Percentiles rank a stretch among this genome's conserved stretches.
phyloP scores from a whole-genome alignment of 2,888 invertebrate genomes.

The Monoplex corrugatus region DNA sequence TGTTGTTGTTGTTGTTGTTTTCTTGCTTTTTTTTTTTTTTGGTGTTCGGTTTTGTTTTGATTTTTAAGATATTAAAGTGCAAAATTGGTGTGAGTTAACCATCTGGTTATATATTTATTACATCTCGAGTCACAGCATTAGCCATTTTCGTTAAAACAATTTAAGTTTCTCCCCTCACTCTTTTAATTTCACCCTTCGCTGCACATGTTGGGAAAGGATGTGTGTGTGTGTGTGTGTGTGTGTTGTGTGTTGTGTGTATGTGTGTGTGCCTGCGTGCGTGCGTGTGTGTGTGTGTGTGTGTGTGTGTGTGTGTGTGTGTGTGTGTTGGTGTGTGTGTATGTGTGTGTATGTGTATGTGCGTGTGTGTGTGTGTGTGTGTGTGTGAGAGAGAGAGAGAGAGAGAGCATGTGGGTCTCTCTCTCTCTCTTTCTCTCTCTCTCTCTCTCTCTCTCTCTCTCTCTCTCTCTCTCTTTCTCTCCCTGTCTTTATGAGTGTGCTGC shows the following conservation, averaged over 20 bases:
- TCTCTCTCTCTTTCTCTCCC: neutral
- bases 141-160: too few relatives aligned
- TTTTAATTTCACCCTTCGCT: too few relatives aligned
- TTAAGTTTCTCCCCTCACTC: too few relatives aligned
- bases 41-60: too few relatives aligned
- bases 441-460: conserved; percentile 13
- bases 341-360: neutral
- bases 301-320: neutral
- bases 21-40: too few relatives aligned
- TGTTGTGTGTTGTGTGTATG: neutral
- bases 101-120: too few relatives aligned
- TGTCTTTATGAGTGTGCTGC: neutral
- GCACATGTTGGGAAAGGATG: too few relatives aligned
- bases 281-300: neutral
- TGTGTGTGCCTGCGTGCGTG: neutral
- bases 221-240: neutral
- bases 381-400: neutral
- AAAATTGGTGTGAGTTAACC: too few relatives aligned
- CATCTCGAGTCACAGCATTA: too few relatives aligned
- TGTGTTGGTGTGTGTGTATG: neutral
- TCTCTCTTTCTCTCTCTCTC: conserved; percentile 35
- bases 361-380: neutral
- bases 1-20: too few relatives aligned
- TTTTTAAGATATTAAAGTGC: too few relatives aligned
- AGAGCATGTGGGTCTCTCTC: neutral